A percentile compares a stretch with the other conserved stretches of the same genome.
These are phyloP conservation scores for Napeogenes sylphis DNA, from an alignment of 2,888 invertebrate genomes.

Conservation along the genomic window DNA sequence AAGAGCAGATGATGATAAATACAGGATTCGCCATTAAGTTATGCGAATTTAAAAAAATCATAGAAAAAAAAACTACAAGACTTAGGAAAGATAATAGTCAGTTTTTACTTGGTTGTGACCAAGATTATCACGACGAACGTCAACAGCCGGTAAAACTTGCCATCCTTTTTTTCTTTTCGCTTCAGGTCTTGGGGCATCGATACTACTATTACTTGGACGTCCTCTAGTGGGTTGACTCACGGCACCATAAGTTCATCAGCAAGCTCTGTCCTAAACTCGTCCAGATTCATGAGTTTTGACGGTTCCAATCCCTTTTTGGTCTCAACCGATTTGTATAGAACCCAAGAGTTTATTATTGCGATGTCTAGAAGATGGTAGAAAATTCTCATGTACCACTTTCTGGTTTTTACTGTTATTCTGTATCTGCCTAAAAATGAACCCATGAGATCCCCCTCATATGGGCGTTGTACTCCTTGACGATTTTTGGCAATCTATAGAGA, in stretches of 20 bases:
- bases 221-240: slow-evolving; percentile 7
- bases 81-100: neutral
- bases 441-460: slow-evolving; percentile 22
- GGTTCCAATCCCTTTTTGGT: slow-evolving; percentile 2
- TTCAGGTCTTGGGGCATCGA: slow-evolving; percentile 14
- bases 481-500: slow-evolving; percentile 26
- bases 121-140: slow-evolving; percentile 9
- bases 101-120: slow-evolving; percentile 16
- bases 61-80: no score
- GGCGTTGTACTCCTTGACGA: slow-evolving; percentile 11
- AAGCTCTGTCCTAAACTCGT: slow-evolving; percentile 2
- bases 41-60: no score
- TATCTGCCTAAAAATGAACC: slow-evolving; percentile 19
- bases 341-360: slow-evolving; percentile 12
- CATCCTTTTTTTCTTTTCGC: slow-evolving; percentile 17
- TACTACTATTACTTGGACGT: slow-evolving; percentile 13
- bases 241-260: slow-evolving; percentile 6
- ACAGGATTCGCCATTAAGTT: no score
- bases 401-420: slow-evolving; percentile 6
- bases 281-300: slow-evolving; percentile 1
- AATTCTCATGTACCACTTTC: slow-evolving; percentile 6
- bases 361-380: slow-evolving; percentile 13
- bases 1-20: no score
- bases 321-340: slow-evolving; percentile 8
- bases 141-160: slow-evolving; percentile 14